A percentile compares a stretch with the other conserved stretches of the same genome.
These are phyloP conservation scores for Ophion slaviceki DNA, from an alignment of 2,888 invertebrate species.

Conservation along the genomic window DNA sequence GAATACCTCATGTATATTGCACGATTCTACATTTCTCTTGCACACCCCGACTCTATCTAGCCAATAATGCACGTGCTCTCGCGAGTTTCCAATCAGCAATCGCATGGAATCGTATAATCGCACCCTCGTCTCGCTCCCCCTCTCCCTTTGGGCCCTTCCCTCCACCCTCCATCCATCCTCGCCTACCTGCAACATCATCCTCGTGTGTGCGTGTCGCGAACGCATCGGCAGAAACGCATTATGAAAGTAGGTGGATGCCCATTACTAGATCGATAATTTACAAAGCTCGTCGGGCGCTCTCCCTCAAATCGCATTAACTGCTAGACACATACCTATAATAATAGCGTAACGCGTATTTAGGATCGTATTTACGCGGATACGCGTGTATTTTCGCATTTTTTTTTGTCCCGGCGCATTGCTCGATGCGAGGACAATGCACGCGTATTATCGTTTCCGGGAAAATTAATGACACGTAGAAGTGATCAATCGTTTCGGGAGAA, in stretches of 20 bases:
- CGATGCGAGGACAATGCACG: too few species aligned
- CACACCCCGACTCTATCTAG: slow-evolving; percentile 29
- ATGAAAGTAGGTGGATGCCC: slow-evolving; percentile 57
- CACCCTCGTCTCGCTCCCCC: background rate
- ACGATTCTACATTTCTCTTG: slow-evolving; percentile 44
- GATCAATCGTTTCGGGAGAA: too few species aligned
- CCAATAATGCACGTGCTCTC: slow-evolving; percentile 51
- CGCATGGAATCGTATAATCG: slow-evolving; percentile 61
- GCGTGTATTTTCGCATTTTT: background rate
- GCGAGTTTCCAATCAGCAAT: slow-evolving; percentile 64
- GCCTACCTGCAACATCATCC: background rate
- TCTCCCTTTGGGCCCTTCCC: background rate
- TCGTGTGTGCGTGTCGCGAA: slow-evolving; percentile 12
- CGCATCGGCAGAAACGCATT: slow-evolving; percentile 42
- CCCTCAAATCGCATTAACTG: slow-evolving; percentile 11
- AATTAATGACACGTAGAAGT: too few species aligned
- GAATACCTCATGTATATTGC: background rate
- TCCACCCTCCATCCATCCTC: background rate
- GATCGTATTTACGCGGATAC: background rate
- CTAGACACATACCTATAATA: slow-evolving; percentile 2
- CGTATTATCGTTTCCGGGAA: too few species aligned
- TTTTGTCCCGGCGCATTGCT: too few species aligned
- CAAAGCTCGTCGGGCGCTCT: slow-evolving; percentile 48
- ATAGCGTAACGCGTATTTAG: background rate
- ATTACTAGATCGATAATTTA: slow-evolving; percentile 59